These are phyloP conservation scores for Melanchra persicariae DNA, from an alignment of 2,888 invertebrate genomes.

Conservation along the genomic window DNA sequence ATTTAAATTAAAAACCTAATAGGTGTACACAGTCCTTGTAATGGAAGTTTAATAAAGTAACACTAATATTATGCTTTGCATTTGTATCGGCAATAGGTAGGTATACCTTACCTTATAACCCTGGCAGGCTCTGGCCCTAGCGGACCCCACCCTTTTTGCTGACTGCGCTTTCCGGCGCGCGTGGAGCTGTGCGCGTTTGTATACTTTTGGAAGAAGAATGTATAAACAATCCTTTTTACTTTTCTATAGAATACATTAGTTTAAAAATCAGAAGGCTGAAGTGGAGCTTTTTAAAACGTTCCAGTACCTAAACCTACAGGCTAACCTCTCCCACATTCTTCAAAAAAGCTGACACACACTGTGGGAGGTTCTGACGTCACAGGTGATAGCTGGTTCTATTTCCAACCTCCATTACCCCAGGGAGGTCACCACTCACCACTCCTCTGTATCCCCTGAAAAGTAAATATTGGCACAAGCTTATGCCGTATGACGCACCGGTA, in stretches of 20 bases:
- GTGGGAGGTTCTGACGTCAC: constrained; percentile 20
- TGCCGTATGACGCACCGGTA: constrained; percentile 30
- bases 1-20: constrained; percentile 1
- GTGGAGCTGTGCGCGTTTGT: too few relatives aligned
- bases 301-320: neutral
- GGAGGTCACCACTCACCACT: constrained; percentile 15
- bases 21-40: neutral
- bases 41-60: neutral
- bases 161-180: too few relatives aligned
- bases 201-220: too few relatives aligned
- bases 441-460: constrained; percentile 13
- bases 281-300: too few relatives aligned
- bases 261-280: too few relatives aligned
- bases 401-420: constrained; percentile 4
- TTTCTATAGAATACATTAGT: too few relatives aligned
- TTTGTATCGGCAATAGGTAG: neutral
- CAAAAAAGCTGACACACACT: neutral
- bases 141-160: too few relatives aligned
- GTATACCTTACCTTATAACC: too few relatives aligned
- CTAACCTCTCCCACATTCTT: neutral
- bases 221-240: too few relatives aligned
- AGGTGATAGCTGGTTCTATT: constrained; percentile 9
- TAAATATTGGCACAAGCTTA: constrained; percentile 34
- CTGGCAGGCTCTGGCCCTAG: too few relatives aligned
- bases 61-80: neutral